phyloP scores from a whole-genome alignment of 2,888 invertebrate genomes.

The Herminia tarsipennalis region DNA sequence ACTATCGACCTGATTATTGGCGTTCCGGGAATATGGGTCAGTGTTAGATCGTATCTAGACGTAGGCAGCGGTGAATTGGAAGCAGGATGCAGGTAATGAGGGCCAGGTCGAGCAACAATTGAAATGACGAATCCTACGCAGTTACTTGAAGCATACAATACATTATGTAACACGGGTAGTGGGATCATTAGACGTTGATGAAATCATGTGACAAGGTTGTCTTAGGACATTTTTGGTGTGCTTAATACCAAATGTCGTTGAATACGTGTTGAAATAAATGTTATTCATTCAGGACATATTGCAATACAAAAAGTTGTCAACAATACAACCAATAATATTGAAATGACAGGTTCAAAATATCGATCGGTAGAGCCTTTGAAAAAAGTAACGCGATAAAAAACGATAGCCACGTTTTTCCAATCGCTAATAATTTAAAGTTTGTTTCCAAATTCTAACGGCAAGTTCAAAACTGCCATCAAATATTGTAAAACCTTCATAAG shows the following conservation, averaged over 20 bases:
- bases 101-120: slow-evolving; percentile 45
- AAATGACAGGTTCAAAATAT: no score
- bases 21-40: slow-evolving; percentile 73
- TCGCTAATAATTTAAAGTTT: no score
- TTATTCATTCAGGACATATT: background rate
- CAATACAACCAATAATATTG: no score
- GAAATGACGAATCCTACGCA: slow-evolving; percentile 47
- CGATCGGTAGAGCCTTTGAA: no score
- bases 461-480: background rate
- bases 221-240: background rate
- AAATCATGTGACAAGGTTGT: slow-evolving; percentile 1
- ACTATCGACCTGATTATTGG: slow-evolving; percentile 67
- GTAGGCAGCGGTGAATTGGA: slow-evolving; percentile 50
- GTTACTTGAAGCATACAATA: slow-evolving; percentile 17
- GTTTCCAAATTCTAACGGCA: no score
- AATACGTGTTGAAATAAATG: background rate
- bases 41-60: slow-evolving; percentile 61
- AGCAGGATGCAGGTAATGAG: slow-evolving; percentile 75
- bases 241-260: no score
- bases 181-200: background rate
- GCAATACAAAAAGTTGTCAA: no score
- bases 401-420: no score
- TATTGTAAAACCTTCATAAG: no score
- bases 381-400: no score
- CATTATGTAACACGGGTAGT: slow-evolving; percentile 14